Conservation (phyloP, 2,797 vertebrate genomes). For the Malacoraja senta region DNA sequence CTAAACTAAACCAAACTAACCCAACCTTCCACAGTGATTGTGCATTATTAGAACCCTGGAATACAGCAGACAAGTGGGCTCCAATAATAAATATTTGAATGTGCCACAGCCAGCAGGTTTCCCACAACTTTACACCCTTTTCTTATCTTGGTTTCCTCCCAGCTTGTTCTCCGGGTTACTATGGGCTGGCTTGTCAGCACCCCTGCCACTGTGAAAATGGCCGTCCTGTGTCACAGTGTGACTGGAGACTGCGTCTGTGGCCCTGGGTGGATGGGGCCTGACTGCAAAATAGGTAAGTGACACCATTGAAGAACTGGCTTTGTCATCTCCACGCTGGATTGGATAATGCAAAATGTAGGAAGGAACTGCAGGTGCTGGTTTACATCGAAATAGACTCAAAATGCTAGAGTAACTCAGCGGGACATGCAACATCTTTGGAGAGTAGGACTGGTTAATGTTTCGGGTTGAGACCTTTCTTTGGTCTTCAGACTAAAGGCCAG, state of each 20-base stretch:
- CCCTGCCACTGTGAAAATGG: slow-evolving; percentile 51
- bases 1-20: neutral
- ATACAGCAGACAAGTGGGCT: neutral
- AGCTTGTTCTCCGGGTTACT: slow-evolving; percentile 52
- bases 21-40: neutral
- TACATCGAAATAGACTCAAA: too few species aligned
- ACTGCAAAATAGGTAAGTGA: slow-evolving; percentile 50
- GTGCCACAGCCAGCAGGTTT: neutral
- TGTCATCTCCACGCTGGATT: neutral
- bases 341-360: neutral
- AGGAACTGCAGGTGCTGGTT: too few species aligned
- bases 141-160: slow-evolving; percentile 38
- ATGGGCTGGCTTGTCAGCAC: slow-evolving; percentile 50
- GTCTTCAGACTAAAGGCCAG: neutral
- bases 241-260: slow-evolving; percentile 54
- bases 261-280: slow-evolving; percentile 50
- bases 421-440: too few species aligned
- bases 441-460: too few species aligned
- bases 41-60: neutral
- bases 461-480: too few species aligned
- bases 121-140: neutral
- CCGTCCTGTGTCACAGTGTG: slow-evolving; percentile 50
- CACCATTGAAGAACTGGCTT: neutral
- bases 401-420: too few species aligned
- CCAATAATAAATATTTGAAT: neutral